phyloP scores from a whole-genome alignment of 2,113 vertebrate genomes.

The Steatornis caripensis region DNA sequence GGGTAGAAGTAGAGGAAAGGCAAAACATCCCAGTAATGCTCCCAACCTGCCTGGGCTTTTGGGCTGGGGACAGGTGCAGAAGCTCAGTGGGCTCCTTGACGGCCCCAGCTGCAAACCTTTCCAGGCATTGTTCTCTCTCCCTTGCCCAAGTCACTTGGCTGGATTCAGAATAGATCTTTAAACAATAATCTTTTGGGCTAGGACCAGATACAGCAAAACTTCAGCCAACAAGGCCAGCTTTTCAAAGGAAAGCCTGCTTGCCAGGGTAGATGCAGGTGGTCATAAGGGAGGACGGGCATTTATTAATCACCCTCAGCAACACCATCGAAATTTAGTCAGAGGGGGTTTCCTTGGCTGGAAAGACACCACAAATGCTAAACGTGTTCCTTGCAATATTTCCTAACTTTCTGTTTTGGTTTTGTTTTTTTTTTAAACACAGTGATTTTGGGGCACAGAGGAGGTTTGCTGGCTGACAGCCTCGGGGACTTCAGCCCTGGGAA shows the following conservation, averaged over 20 bases:
- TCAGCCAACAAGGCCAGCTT: background rate
- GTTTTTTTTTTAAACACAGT: background rate
- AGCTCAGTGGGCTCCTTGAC: background rate
- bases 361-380: background rate
- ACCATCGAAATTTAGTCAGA: background rate
- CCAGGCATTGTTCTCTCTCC: background rate
- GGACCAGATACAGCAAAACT: background rate
- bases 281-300: background rate
- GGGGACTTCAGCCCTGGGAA: background rate
- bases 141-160: background rate
- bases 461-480: background rate
- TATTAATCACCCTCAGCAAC: background rate
- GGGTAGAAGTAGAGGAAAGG: background rate
- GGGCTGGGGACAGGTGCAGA: rapidly evolving
- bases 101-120: background rate
- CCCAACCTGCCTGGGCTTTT: background rate
- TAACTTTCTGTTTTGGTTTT: rapidly evolving
- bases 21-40: rapidly evolving
- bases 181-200: background rate
- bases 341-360: background rate
- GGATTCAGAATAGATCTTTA: background rate
- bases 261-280: background rate
- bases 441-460: background rate
- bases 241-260: background rate
- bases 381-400: background rate